Percentiles rank a stretch among this genome's conserved stretches.
Conservation (phyloP, 1,140 invertebrate species). For the Drosophila gunungcola region DNA sequence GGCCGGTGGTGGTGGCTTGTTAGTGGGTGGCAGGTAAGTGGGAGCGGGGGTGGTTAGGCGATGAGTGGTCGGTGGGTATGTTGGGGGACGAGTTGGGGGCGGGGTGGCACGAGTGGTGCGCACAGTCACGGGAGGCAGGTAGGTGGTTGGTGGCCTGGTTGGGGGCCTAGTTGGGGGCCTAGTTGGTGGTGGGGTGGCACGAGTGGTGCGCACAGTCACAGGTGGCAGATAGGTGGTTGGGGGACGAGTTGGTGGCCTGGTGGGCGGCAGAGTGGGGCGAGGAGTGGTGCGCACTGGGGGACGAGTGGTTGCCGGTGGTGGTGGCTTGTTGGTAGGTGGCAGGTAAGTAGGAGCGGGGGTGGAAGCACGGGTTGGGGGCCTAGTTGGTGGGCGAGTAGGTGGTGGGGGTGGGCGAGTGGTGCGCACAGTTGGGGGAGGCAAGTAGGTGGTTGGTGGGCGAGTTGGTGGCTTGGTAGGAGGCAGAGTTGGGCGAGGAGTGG, state of each 20-base stretch:
- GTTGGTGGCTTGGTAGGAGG: constrained; percentile 47
- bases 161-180: constrained; percentile 18
- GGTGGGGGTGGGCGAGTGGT: constrained; percentile 20
- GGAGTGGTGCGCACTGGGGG: constrained; percentile 22
- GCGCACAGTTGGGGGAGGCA: constrained; percentile 10
- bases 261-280: constrained; percentile 4
- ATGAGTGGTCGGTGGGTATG: constrained; percentile 25
- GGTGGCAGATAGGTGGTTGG: constrained; percentile 41
- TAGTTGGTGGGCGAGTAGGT: too few species aligned
- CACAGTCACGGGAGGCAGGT: constrained; percentile 27
- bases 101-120: constrained; percentile 17
- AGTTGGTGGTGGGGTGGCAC: constrained; percentile 28
- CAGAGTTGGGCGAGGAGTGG: constrained; percentile 34
- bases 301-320: constrained; percentile 24
- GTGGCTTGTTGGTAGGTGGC: constrained; percentile 33
- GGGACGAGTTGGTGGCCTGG: constrained; percentile 12
- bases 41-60: constrained; percentile 26
- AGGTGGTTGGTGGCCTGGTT: constrained; percentile 48
- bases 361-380: constrained; percentile 14
- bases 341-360: constrained; percentile 39
- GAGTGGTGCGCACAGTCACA: constrained; percentile 13
- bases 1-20: constrained; percentile 24
- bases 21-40: constrained; percentile 50
- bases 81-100: constrained; percentile 5
- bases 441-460: constrained; percentile 30